A percentile compares a stretch with the other conserved stretches of the same genome.
Conservation (phyloP, 1,140 invertebrate genomes). For the Zaprionus nigranus region DNA sequence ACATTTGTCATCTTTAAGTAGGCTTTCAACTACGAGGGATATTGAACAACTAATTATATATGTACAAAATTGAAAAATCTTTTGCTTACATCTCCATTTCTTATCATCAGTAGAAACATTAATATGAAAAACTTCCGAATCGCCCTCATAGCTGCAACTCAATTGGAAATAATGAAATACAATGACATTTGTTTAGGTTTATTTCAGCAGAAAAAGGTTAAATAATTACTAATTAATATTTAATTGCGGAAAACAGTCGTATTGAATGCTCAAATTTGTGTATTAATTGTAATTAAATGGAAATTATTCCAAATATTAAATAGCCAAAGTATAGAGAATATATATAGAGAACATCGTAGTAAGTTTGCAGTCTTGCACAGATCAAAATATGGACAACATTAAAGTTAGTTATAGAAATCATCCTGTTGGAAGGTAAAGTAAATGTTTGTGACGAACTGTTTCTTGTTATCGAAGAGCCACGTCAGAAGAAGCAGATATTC, state of each 20-base stretch:
- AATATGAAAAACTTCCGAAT: not conserved
- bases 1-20: conserved; percentile 43
- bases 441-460: conserved; percentile 3
- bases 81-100: conserved; percentile 2
- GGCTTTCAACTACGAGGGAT: not conserved
- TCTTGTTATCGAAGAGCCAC: conserved; percentile 13
- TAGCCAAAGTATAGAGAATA: not conserved
- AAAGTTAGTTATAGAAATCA: not conserved
- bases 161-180: not conserved
- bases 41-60: not conserved
- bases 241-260: too few relatives aligned
- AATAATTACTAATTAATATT: not conserved
- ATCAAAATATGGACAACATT: not conserved
- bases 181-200: not conserved
- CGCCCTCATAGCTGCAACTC: not conserved
- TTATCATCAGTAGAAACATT: not conserved
- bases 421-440: conserved; percentile 25
- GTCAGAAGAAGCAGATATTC: conserved; percentile 2
- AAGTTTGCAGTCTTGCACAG: too few relatives aligned
- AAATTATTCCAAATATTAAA: not conserved
- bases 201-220: not conserved
- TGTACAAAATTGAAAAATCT: not conserved
- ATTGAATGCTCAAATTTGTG: not conserved
- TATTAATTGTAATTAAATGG: not conserved
- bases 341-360: not conserved